Base-by-base conservation (phyloP, 1,140 invertebrate genomes). In the Vollenhovia emeryi region DNA sequence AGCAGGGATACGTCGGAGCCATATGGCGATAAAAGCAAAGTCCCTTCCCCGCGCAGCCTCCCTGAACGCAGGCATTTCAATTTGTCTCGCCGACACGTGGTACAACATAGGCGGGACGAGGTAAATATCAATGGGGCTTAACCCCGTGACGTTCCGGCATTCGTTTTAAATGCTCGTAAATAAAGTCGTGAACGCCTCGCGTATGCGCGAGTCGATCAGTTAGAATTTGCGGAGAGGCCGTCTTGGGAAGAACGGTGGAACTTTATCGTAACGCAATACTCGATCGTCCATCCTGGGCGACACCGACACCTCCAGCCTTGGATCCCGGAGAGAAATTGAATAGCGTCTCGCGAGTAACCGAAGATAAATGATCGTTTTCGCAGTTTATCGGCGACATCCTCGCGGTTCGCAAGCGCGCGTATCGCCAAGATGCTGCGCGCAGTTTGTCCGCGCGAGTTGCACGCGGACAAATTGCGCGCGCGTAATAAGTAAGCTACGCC, bases 91-190 rank as follows among this genome's bases (percentile, higher is more conserved):
- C 1, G n/a, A 15, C 36, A 55, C 36, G 15, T 55, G 36, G 13
- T 43, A 40, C 24, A 55, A 69, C 18, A 59, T 69, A 30, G 9
- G 24, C 27, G 5, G 15, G 13, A 55, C 48, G 3, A 40, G 18
- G 15, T 71, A 24, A 57, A 24, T 59, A 57, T 59, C 30, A 43
- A 11, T 7, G 1, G 6, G 11, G 8, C 15, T 68, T 68, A 59
- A 50, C 24, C 8, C 33, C 15, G 15, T 8, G 15, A 18, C 43
- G 45, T 13, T 15, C n/a, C 33, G 24, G 5, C 4, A 24, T 57
- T 68, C 13, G 18, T 30, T 69, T 80, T 57, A 57, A 80, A 69
- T 30, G 62, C 48, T 57, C 33, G 36, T 71, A 71, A 80, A 82
- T 82, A 45, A 69, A 57, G 78, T 66, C 3, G 11, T 80, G 71